Evolutionary conservation across 2,888 invertebrate genomes (phyloP).

Genomic region (Ormia ochracea): DNA sequence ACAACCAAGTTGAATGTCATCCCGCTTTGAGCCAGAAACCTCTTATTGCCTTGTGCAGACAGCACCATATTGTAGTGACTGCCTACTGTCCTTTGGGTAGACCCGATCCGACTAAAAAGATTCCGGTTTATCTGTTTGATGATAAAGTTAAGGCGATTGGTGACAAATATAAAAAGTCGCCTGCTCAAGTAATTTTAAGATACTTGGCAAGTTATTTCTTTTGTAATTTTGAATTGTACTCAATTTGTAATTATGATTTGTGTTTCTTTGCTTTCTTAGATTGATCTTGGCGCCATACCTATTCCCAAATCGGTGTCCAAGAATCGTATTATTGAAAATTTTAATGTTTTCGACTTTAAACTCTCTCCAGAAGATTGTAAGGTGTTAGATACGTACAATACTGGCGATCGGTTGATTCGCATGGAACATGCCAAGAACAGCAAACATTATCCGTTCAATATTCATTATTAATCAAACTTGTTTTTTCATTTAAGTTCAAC

Average conservation of each 20-base stretch:
- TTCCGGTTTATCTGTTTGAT: conserved; percentile 79
- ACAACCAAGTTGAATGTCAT: conserved; percentile 81
- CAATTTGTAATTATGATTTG: not conserved
- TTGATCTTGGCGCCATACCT: conserved; percentile 79
- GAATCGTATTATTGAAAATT: conserved; percentile 78
- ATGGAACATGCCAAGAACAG: conserved; percentile 73
- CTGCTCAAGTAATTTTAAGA: conserved; percentile 84
- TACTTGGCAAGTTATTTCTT: conserved; percentile 73
- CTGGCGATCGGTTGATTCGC: conserved; percentile 71
- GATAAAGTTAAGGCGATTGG: conserved; percentile 80
- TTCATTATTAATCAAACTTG: conserved; percentile 63
- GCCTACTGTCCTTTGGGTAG: conserved; percentile 89
- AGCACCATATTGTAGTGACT: conserved; percentile 81
- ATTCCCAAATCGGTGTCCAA: conserved; percentile 80
- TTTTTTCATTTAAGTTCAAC: not conserved
- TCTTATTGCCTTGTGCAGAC: conserved; percentile 82
- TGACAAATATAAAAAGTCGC: conserved; percentile 81
- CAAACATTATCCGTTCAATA: conserved; percentile 73
- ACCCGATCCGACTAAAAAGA: conserved; percentile 84
- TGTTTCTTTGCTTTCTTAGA: conserved; percentile 68
- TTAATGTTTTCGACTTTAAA: conserved; percentile 80
- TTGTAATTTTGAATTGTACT: not conserved
- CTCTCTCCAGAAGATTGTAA: conserved; percentile 78
- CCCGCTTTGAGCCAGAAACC: conserved; percentile 83
- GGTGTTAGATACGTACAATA: conserved; percentile 78